A percentile compares a stretch with the other conserved stretches of the same genome.
These are phyloP conservation scores for Corbicula japonica DNA, from an alignment of 2,888 invertebrate genomes.

Conservation along the genomic window DNA sequence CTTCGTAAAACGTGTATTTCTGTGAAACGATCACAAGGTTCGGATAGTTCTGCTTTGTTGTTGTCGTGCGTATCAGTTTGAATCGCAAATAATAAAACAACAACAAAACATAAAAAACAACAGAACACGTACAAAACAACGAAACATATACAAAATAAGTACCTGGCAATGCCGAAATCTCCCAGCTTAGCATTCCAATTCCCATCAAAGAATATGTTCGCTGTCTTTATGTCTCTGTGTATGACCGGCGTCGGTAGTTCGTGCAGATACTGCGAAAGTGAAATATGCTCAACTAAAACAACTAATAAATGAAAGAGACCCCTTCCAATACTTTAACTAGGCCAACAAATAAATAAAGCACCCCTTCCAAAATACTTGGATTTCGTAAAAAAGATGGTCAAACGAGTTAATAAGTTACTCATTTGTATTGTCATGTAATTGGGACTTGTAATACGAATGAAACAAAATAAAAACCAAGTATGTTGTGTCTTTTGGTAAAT, in stretches of 20 bases:
- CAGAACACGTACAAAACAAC: neutral
- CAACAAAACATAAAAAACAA: no score
- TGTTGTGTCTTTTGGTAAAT: no score
- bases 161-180: slow-evolving; percentile 59
- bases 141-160: slow-evolving; percentile 9
- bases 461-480: no score
- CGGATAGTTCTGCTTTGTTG: no score
- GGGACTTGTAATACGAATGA: no score
- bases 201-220: slow-evolving; percentile 54
- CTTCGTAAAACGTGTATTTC: no score
- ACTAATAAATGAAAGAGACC: neutral
- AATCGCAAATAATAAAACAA: neutral
- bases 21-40: neutral
- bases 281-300: neutral
- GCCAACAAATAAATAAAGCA: no score
- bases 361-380: no score
- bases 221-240: slow-evolving; percentile 54
- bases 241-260: slow-evolving; percentile 33
- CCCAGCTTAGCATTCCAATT: slow-evolving; percentile 58
- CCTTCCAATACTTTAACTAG: no score
- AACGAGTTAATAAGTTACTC: no score
- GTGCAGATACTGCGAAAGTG: slow-evolving; percentile 47
- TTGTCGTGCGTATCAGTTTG: slow-evolving; percentile 2
- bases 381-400: no score
- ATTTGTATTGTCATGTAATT: no score